Percentiles rank a stretch among this genome's conserved stretches.
Conservation (phyloP, 1,140 invertebrate species). For the Diorhabda elongata region DNA sequence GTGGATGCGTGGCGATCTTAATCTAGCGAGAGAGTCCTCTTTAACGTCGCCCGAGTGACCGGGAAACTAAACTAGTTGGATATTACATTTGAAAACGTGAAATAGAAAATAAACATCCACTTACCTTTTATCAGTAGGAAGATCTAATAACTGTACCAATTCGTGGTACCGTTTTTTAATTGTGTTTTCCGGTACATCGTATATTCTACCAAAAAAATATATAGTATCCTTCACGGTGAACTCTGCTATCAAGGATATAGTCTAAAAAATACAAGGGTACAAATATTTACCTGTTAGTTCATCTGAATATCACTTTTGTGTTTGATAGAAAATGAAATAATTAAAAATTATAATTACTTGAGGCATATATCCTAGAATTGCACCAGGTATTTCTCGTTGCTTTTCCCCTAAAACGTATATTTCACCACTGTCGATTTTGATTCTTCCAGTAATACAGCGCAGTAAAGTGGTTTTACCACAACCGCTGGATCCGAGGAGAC, state of each 20-base stretch:
- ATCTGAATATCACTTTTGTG: not conserved
- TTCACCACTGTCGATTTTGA: conserved; percentile 68
- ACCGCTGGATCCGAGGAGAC: conserved; percentile 79
- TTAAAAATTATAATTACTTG: conserved; percentile 49
- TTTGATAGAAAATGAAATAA: not conserved
- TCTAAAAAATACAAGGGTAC: conserved; percentile 52
- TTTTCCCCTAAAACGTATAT: conserved; percentile 74
- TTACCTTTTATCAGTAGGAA: conserved; percentile 59
- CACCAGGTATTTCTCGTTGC: conserved; percentile 67
- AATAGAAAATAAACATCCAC: not conserved
- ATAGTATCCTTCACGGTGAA: conserved; percentile 83
- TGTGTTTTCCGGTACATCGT: conserved; percentile 64
- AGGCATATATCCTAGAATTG: conserved; percentile 85
- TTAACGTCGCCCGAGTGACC: too few relatives aligned
- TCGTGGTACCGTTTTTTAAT: conserved; percentile 66
- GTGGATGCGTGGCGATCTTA: not conserved
- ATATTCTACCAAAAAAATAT: conserved; percentile 84
- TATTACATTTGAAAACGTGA: conserved; percentile 6
- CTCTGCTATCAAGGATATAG: conserved; percentile 81
- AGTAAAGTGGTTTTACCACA: conserved; percentile 83
- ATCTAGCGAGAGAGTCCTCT: too few relatives aligned
- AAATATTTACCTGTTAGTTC: not conserved
- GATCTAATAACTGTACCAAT: conserved; percentile 66
- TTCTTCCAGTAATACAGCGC: conserved; percentile 78
- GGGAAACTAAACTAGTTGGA: too few relatives aligned